Evolutionary conservation across 2,113 vertebrate genomes (phyloP).

Genomic region (Bucco capensis): DNA sequence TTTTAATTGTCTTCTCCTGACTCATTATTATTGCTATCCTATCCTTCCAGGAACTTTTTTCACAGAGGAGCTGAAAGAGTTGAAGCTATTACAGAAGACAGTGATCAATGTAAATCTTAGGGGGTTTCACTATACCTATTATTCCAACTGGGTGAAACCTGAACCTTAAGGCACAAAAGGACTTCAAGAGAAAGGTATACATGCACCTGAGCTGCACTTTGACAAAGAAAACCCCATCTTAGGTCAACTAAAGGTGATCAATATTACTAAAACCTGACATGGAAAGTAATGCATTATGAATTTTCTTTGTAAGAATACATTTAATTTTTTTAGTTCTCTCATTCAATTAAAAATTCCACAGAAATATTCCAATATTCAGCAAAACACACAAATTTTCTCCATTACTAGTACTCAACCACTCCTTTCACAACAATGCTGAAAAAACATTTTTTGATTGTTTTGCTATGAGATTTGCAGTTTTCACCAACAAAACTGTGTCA

Average conservation of each 20-base stretch:
- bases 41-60: background rate
- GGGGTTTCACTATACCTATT: background rate
- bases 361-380: background rate
- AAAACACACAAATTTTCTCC: background rate
- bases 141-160: background rate
- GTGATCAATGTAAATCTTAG: background rate
- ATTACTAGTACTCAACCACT: background rate
- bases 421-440: background rate
- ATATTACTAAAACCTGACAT: background rate
- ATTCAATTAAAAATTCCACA: background rate
- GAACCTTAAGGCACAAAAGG: background rate
- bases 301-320: background rate
- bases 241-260: background rate
- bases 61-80: background rate
- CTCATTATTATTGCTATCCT: background rate
- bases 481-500: background rate
- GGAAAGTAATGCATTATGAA: background rate
- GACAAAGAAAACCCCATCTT: background rate
- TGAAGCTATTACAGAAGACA: background rate
- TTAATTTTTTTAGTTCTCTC: background rate
- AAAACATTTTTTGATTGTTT: background rate
- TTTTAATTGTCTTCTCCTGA: background rate
- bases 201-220: background rate
- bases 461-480: background rate
- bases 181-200: background rate